These are phyloP conservation scores for Oplegnathus fasciatus DNA, from an alignment of 2,113 vertebrate genomes.

Conservation along the genomic window DNA sequence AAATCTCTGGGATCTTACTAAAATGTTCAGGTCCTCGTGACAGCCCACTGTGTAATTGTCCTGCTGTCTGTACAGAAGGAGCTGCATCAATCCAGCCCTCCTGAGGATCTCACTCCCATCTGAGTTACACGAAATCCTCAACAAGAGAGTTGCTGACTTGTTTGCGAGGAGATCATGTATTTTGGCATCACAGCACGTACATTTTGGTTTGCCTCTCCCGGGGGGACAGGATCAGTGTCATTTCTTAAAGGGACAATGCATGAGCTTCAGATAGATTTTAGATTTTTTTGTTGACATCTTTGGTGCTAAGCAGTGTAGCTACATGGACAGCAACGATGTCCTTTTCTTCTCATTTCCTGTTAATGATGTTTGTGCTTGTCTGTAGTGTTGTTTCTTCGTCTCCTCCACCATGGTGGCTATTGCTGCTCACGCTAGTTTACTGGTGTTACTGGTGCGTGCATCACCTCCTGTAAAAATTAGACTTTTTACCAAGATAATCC, in stretches of 20 bases:
- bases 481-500: not conserved
- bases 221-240: not conserved
- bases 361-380: not conserved
- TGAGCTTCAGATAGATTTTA: not conserved
- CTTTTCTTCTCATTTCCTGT: not conserved
- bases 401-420: not conserved
- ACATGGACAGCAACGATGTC: not conserved
- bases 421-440: not conserved
- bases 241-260: not conserved
- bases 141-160: not conserved
- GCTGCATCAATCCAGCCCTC: conserved; percentile 4
- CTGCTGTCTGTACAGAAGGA: conserved; percentile 12
- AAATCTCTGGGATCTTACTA: conserved; percentile 32
- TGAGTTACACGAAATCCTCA: not conserved
- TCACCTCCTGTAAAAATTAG: not conserved
- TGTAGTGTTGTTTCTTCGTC: not conserved
- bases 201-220: not conserved
- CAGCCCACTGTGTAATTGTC: conserved; percentile 18
- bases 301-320: not conserved
- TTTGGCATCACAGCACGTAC: not conserved
- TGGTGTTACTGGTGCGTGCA: not conserved
- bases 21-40: conserved; percentile 20
- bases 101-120: not conserved
- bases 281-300: not conserved
- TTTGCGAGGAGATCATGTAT: not conserved